Base-by-base conservation (phyloP, 2,888 invertebrate species). In the Callimorpha dominula region DNA sequence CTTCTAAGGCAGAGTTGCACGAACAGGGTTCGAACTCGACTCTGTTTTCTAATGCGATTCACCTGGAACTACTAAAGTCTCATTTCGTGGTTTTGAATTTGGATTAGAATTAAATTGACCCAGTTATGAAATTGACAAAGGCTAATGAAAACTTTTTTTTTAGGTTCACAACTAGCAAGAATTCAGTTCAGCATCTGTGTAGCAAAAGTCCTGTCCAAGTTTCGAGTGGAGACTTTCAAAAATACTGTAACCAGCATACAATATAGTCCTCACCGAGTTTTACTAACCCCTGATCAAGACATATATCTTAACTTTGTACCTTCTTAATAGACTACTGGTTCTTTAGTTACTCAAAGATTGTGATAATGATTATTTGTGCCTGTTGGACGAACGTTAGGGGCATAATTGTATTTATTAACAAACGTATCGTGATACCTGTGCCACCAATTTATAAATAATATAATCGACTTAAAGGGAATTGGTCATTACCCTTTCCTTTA, bases 121-220 rank as follows among this genome's bases (percentile, higher is more conserved):
- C 7, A 17, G 8, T 64, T 15, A 17, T 5, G 17, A 63, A 57
- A 20, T 12, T 14, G 12, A 12, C 17, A 17, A 40, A 52, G 4
- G 6, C 52, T 66, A 17, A 17, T 66, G n/a, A n/a, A 1, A n/a
- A 5, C 6, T 17, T 42, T 54, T 14, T 42, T 67, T 67, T 12
- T n/a, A 92, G 92, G 91, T 46, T 79, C 86, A 54, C 84, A 87
- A 52, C 86, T 91, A 46, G 91, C 89, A 4, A 87, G 86, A 67
- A 57, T 90, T 4, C 91, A 91, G 72, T 89, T 85, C 52, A 82
- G 85, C 4, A 82, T 89, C 0, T 88, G 88, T 40, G 74, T 91
- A 5, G 82, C 84, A 5, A 87, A 87, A 52, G 43, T 92, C 0
- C 71, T 92, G 3, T 82, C 83, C 0, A 88, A 85, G 20, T 92